These are phyloP conservation scores for Drosophila ambigua DNA, from an alignment of 1,140 invertebrate species.

Conservation along the genomic window DNA sequence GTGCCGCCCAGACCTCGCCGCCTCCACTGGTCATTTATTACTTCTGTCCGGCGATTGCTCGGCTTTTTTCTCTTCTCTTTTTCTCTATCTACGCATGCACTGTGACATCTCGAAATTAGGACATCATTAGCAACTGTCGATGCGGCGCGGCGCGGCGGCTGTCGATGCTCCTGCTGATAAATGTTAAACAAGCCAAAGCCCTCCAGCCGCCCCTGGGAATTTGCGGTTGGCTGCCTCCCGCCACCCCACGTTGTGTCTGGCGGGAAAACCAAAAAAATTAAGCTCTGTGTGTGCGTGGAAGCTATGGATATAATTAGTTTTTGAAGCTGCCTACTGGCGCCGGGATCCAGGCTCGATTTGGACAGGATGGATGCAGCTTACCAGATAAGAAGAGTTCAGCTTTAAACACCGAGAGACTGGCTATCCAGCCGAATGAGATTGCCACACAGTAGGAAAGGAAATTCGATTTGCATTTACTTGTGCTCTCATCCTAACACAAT, in stretches of 20 bases:
- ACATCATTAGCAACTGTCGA: constrained; percentile 83
- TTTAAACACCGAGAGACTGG: background rate
- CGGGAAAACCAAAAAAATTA: constrained; percentile 18
- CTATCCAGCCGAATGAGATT: constrained; percentile 2
- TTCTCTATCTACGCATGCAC: constrained; percentile 64
- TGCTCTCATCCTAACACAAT: constrained; percentile 31
- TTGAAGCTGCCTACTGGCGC: constrained; percentile 42
- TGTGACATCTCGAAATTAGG: constrained; percentile 80
- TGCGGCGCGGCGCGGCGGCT: constrained; percentile 27
- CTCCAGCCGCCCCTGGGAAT: constrained; percentile 24
- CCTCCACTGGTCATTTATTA: constrained; percentile 61
- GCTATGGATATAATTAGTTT: constrained; percentile 47
- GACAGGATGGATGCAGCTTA: too few relatives aligned
- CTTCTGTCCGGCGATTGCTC: constrained; percentile 57
- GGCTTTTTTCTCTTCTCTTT: constrained; percentile 10
- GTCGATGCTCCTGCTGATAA: constrained; percentile 65
- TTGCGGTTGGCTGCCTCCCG: constrained; percentile 23
- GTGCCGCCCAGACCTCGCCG: constrained; percentile 9
- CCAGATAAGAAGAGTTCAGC: background rate
- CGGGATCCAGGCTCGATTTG: constrained; percentile 29
- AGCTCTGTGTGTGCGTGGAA: constrained; percentile 20
- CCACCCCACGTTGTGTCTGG: constrained; percentile 17
- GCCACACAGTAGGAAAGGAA: constrained; percentile 17
- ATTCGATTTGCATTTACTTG: constrained; percentile 49
- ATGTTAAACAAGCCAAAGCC: constrained; percentile 41